These are phyloP conservation scores for Heterodera carotae DNA, from an alignment of 1,140 invertebrate genomes.

Conservation along the genomic window DNA sequence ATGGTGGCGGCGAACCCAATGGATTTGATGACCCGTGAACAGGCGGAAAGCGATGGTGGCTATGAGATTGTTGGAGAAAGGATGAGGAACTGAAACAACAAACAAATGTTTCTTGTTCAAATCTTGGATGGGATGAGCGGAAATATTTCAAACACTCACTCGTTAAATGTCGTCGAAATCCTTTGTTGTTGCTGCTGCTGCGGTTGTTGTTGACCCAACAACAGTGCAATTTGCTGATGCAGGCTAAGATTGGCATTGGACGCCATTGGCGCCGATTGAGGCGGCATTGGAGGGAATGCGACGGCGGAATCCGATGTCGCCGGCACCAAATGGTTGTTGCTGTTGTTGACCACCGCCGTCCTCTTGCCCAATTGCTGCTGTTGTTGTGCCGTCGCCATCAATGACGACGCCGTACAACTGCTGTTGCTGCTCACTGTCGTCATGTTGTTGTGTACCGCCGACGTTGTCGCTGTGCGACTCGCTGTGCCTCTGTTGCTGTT, in stretches of 20 bases:
- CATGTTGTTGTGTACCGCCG: too few relatives aligned
- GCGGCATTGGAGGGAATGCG: background rate
- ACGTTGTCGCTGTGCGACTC: too few relatives aligned
- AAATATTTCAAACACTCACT: slow-evolving; percentile 8
- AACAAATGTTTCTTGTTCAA: background rate
- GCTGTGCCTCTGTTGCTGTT: slow-evolving; percentile 9
- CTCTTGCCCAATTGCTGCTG: slow-evolving; percentile 28
- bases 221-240: slow-evolving; percentile 15
- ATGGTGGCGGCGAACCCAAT: too few relatives aligned
- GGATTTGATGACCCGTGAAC: too few relatives aligned
- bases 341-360: too few relatives aligned
- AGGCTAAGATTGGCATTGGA: slow-evolving; percentile 2
- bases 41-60: too few relatives aligned
- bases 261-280: too few relatives aligned
- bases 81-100: background rate
- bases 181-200: slow-evolving; percentile 8
- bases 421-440: too few relatives aligned
- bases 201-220: slow-evolving; percentile 18
- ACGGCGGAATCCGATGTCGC: background rate
- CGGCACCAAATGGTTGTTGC: background rate
- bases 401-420: background rate
- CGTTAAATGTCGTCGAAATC: slow-evolving; percentile 8
- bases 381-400: background rate
- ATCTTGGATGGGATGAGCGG: background rate
- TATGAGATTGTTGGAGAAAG: too few relatives aligned